These are phyloP conservation scores for Hydrozoanthus tunicans DNA, from an alignment of 64 coral and sea anemone species.

Conservation along the genomic window DNA sequence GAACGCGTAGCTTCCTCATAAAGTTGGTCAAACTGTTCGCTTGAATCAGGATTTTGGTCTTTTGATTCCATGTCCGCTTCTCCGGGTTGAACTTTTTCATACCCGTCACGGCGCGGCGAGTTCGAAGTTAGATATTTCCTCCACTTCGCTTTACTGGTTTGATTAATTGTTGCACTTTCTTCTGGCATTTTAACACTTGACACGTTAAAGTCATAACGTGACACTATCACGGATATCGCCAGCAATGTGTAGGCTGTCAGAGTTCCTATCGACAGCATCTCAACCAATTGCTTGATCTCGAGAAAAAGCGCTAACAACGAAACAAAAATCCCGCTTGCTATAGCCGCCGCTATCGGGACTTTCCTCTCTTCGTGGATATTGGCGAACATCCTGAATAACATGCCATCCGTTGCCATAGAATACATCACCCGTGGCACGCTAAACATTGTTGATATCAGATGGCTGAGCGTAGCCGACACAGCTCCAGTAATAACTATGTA, in stretches of 20 bases:
- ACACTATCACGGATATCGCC: constrained; percentile 31
- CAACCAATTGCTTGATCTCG: constrained; percentile 7
- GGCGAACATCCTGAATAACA: constrained; percentile 31
- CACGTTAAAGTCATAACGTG: constrained; percentile 49
- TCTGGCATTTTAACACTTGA: neutral
- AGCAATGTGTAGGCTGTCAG: constrained; percentile 52
- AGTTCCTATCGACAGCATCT: constrained; percentile 51
- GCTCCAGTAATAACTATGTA: constrained; percentile 34
- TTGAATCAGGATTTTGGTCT: neutral
- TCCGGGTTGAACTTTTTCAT: neutral
- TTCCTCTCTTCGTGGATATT: neutral
- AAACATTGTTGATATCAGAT: constrained; percentile 36
- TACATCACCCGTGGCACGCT: constrained; percentile 16
- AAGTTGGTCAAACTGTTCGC: too few species aligned
- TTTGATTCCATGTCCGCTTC: neutral
- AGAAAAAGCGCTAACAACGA: constrained; percentile 20
- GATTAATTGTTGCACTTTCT: neutral
- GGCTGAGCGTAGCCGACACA: neutral
- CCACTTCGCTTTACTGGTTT: constrained; percentile 9
- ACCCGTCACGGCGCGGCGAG: neutral
- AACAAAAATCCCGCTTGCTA: constrained; percentile 33
- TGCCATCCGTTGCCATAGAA: constrained; percentile 37
- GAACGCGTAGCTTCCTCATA: neutral
- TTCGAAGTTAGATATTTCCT: neutral
- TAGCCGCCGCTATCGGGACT: neutral